phyloP scores from a whole-genome alignment of 2,888 invertebrate species.

The Thysanoteuthis rhombus region DNA sequence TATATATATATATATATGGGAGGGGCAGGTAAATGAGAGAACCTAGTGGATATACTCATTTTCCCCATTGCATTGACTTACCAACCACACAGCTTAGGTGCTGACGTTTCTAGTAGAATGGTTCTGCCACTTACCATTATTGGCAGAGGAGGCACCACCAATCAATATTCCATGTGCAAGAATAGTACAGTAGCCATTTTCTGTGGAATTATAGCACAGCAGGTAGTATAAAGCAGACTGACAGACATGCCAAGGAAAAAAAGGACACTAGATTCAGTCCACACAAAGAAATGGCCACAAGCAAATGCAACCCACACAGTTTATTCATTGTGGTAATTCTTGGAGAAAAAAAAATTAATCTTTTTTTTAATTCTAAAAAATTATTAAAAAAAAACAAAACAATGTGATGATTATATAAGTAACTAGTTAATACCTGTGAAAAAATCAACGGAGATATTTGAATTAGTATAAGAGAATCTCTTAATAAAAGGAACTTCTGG shows the following conservation, averaged over 20 bases:
- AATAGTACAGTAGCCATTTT: not conserved
- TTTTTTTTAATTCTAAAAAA: no score
- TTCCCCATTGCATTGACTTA: not conserved
- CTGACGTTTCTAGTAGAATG: not conserved
- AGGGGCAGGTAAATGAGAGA: not conserved
- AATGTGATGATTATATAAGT: no score
- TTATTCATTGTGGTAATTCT: no score
- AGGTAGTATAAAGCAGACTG: not conserved
- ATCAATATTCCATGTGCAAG: not conserved
- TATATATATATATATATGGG: not conserved
- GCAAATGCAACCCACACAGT: not conserved
- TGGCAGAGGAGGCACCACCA: not conserved
- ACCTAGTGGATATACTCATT: not conserved
- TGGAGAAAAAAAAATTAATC: no score
- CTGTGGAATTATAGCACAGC: no score
- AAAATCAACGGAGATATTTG: no score
- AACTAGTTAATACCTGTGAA: no score
- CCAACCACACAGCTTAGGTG: not conserved
- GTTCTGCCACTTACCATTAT: slow-evolving; percentile 12
- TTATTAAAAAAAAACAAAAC: no score
- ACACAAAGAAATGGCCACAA: no score
- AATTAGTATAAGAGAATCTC: no score
- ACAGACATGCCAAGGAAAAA: not conserved
- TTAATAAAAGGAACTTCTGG: no score
- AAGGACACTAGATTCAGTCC: not conserved